These are phyloP conservation scores for Cydia fagiglandana DNA, from an alignment of 1,140 invertebrate species.

Conservation along the genomic window DNA sequence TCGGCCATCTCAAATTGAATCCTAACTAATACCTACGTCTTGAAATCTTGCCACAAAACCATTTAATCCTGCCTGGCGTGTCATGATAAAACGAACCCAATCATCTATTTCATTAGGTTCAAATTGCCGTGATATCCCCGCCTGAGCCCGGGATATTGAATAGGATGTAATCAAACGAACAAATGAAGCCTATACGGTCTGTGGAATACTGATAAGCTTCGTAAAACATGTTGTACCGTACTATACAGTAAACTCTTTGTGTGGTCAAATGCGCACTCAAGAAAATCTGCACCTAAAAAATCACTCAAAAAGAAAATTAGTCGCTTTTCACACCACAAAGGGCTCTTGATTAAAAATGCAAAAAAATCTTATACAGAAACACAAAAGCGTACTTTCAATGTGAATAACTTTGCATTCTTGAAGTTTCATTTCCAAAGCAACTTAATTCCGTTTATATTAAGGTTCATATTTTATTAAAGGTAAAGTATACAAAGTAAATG, in stretches of 20 bases:
- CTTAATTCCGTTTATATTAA: too few species aligned
- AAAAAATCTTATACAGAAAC: constrained; percentile 5
- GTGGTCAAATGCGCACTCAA: neutral
- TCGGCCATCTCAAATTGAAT: neutral
- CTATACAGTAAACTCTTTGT: too few species aligned
- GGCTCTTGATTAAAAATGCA: neutral
- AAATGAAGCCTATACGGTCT: constrained; percentile 4
- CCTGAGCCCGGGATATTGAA: constrained; percentile 15
- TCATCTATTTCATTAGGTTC: constrained; percentile 5
- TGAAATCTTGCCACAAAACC: neutral
- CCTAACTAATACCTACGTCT: neutral
- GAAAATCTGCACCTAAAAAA: neutral
- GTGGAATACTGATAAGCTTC: constrained; percentile 15
- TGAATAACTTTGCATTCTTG: neutral
- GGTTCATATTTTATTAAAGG: too few species aligned
- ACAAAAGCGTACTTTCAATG: neutral
- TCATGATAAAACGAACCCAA: constrained; percentile 20
- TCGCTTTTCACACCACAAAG: neutral
- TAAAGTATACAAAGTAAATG: neutral
- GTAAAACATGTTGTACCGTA: neutral
- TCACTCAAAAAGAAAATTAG: neutral
- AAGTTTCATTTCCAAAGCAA: neutral
- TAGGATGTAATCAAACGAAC: constrained; percentile 10
- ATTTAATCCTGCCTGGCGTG: neutral
- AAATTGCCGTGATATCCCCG: neutral